Evolutionary conservation across 1,140 invertebrate species (phyloP).

Genomic region (Maniola jurtina): DNA sequence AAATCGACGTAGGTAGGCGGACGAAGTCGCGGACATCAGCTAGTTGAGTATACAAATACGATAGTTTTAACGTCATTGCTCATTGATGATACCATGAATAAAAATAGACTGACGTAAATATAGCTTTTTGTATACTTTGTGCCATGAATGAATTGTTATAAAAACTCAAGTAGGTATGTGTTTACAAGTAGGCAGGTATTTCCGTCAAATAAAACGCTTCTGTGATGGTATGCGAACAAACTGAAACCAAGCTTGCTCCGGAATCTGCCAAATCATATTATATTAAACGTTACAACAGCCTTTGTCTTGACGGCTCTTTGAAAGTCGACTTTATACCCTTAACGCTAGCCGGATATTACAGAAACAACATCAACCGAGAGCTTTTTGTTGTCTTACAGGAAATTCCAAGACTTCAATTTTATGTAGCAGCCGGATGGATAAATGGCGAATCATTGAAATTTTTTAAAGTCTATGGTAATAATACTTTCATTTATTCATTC

Average conservation of each 20-base stretch:
- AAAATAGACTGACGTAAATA: neutral
- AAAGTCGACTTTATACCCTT: slow-evolving; percentile 33
- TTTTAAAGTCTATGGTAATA: slow-evolving; percentile 8
- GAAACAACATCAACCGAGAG: slow-evolving; percentile 19
- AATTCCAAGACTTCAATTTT: slow-evolving; percentile 43
- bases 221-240: slow-evolving; percentile 43
- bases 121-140: neutral
- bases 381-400: slow-evolving; percentile 56
- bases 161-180: neutral
- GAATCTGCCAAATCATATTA: slow-evolving; percentile 46
- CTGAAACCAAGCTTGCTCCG: slow-evolving; percentile 41
- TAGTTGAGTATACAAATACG: no score
- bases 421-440: slow-evolving; percentile 18
- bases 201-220: slow-evolving; percentile 42
- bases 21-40: no score
- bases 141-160: neutral
- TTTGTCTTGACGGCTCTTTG: slow-evolving; percentile 27
- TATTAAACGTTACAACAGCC: slow-evolving; percentile 42
- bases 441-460: slow-evolving; percentile 16
- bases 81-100: neutral
- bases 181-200: slow-evolving; percentile 7
- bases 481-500: neutral
- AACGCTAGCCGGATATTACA: slow-evolving; percentile 23
- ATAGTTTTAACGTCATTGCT: no score
- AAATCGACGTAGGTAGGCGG: slow-evolving; percentile 48